A percentile compares a stretch with the other conserved stretches of the same genome.
phyloP scores from a whole-genome alignment of 2,113 vertebrate genomes.

The Hippocampus mohnikei region DNA sequence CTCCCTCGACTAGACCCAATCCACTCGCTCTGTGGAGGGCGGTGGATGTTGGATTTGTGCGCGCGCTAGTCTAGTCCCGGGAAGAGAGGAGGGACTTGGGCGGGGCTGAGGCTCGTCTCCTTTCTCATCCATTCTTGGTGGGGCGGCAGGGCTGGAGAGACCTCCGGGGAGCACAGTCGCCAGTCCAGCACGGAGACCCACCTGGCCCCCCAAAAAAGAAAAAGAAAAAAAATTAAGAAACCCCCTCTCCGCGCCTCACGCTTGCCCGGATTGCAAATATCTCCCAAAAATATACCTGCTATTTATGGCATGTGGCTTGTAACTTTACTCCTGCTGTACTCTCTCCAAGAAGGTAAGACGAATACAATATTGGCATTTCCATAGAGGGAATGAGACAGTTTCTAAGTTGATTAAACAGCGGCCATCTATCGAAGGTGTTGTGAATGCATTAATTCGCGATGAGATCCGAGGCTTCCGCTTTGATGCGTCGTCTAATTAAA shows the following conservation, averaged over 20 bases:
- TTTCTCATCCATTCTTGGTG: constrained; percentile 69
- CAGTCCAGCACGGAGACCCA: constrained; percentile 72
- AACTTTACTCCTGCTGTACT: constrained; percentile 95
- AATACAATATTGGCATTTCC: constrained; percentile 15
- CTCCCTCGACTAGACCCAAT: constrained; percentile 8
- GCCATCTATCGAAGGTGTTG: not conserved
- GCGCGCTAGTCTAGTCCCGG: constrained; percentile 70
- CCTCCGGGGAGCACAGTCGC: constrained; percentile 75
- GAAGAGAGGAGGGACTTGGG: constrained; percentile 79
- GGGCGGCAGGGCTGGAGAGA: constrained; percentile 77
- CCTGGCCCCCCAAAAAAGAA: constrained; percentile 50
- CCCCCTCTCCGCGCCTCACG: constrained; percentile 67
- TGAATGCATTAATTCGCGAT: not conserved
- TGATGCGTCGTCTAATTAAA: not conserved
- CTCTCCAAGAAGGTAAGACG: constrained; percentile 85
- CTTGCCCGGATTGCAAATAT: constrained; percentile 83
- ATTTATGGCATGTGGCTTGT: constrained; percentile 98
- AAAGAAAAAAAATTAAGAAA: not conserved
- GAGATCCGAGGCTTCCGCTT: not conserved
- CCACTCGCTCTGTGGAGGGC: constrained; percentile 35
- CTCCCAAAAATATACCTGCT: constrained; percentile 84
- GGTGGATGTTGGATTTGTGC: constrained; percentile 63
- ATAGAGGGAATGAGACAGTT: constrained; percentile 1
- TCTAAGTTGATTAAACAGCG: constrained; percentile 31
- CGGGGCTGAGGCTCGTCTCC: constrained; percentile 74